These are phyloP conservation scores for Halcyon malimbica DNA, from an alignment of 2,113 vertebrate species.

Conservation along the genomic window DNA sequence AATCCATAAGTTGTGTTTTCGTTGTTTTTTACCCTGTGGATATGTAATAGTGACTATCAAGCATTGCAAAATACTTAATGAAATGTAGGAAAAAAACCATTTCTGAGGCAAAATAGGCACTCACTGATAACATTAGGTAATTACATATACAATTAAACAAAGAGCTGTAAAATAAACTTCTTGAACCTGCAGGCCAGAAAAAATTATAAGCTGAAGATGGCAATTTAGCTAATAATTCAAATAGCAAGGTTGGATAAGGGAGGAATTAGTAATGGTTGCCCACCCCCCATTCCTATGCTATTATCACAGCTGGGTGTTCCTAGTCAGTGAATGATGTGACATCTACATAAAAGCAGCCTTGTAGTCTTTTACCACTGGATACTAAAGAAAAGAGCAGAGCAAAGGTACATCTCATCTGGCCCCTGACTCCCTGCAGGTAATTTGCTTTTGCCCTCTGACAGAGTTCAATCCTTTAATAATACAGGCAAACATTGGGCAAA, in stretches of 20 bases:
- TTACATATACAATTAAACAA: conserved; percentile 51
- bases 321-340: conserved; percentile 53
- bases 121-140: background rate
- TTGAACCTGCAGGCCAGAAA: conserved; percentile 21
- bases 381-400: conserved; percentile 32
- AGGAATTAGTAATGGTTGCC: conserved; percentile 58
- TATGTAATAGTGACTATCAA: background rate
- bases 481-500: conserved; percentile 50
- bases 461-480: conserved; percentile 62
- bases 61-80: background rate
- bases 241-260: conserved; percentile 50
- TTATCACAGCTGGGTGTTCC: conserved; percentile 66
- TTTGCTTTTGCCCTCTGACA: conserved; percentile 62
- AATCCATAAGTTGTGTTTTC: background rate
- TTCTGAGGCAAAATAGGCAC: background rate
- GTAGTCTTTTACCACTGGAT: conserved; percentile 24
- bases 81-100: background rate
- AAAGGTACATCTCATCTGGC: conserved; percentile 48
- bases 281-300: conserved; percentile 38
- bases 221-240: conserved; percentile 66
- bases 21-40: background rate
- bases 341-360: conserved; percentile 68
- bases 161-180: conserved; percentile 33
- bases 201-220: conserved; percentile 28
- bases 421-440: conserved; percentile 60